Conservation (phyloP, 2,888 invertebrate species). For the Eilema caniola region DNA sequence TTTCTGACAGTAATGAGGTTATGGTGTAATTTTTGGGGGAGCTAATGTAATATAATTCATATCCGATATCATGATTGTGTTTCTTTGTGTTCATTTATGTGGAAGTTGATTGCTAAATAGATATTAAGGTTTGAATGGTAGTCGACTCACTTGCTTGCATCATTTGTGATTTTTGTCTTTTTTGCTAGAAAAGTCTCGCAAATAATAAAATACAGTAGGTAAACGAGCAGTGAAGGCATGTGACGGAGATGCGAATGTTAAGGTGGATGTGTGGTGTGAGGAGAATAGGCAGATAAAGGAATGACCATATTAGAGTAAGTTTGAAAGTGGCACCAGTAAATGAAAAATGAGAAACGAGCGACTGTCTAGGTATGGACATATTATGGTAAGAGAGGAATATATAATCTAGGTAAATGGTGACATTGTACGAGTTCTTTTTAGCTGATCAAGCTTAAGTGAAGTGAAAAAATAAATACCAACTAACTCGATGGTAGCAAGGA, state of each 20-base stretch:
- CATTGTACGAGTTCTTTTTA: not conserved
- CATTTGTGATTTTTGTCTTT: not conserved
- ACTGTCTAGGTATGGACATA: no score
- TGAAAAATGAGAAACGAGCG: no score
- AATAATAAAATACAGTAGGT: not conserved
- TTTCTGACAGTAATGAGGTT: slow-evolving; percentile 62
- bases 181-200: not conserved
- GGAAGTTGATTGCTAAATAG: slow-evolving; percentile 8
- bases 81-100: slow-evolving; percentile 37
- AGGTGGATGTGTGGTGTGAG: no score
- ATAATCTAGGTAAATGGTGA: no score
- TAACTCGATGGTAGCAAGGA: no score
- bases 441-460: not conserved
- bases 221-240: no score
- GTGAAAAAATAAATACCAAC: not conserved
- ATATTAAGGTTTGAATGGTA: not conserved
- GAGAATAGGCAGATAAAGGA: no score
- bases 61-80: slow-evolving; percentile 58
- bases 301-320: no score
- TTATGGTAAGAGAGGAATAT: no score
- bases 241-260: no score
- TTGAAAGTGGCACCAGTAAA: no score
- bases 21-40: slow-evolving; percentile 61
- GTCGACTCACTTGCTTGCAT: not conserved
- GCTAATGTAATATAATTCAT: slow-evolving; percentile 63